Base-by-base conservation (phyloP, 2,797 vertebrate genomes). In the Microctenopoma lineatum region DNA sequence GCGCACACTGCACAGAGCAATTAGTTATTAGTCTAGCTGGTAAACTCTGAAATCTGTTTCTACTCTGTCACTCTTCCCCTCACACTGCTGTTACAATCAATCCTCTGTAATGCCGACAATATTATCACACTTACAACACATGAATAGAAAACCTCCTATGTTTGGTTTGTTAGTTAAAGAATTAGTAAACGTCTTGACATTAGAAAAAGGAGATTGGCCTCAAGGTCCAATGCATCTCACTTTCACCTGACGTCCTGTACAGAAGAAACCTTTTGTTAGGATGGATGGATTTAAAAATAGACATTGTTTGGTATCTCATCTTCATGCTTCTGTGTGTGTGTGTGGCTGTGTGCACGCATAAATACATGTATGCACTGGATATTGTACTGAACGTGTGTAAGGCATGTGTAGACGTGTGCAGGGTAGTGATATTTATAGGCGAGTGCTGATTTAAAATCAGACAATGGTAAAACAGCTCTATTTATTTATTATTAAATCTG, bases 21-120 rank as follows among this genome's bases (percentile, higher is more conserved):
- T 74, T 66, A 72, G 70, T 70, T 47, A 54, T 75, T 70, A 60
- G 72, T 79, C 74, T 64, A 81, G 73, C 66, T 45, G 59, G 66
- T 73, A 46, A 73, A 72, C 56, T 80, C 51, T 52, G 47, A 66
- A 64, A 70, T 73, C n/a, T 39, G 34, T 38, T 39, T 53, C 7
- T 7, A 55, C 66, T 73, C 67, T 63, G 50, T 59, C 34, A 54
- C 25, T 41, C 12, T 53, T 70, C 41, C 25, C 63, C 18, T 66
- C 29, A 50, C 12, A 41, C 12, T 15, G 1, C 15, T 38, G 26
- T 45, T 50, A 15, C 59, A 34, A 51, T 60, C 53, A 51, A 21
- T 41, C 58, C 32, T 66, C 34, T 46, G 52, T 11, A 7, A 47
- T 50, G 58, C 59, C 13, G 4, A 16, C 51, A 52, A 26, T 1